Conservation (phyloP, 2,797 vertebrate species). For the Tiaroga cobitis region DNA sequence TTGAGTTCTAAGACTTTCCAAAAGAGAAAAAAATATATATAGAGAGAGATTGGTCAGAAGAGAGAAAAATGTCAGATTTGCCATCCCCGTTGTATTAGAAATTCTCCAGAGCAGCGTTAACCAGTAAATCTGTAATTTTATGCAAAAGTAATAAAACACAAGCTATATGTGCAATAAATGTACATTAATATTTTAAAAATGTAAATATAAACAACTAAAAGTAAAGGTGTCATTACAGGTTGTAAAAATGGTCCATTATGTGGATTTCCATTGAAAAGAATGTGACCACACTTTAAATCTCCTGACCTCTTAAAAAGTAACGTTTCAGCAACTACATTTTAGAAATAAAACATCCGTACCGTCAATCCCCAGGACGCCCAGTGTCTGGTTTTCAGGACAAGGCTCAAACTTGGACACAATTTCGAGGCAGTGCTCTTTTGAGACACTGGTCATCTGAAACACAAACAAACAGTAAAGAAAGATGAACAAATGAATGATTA, state of each 20-base stretch:
- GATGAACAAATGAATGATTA: not conserved
- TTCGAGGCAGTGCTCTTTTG: slow-evolving; percentile 88
- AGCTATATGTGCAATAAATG: not conserved
- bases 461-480: slow-evolving; percentile 21
- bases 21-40: not conserved
- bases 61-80: not conserved
- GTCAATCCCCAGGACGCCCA: slow-evolving; percentile 91
- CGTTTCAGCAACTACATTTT: not conserved
- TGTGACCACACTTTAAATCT: not conserved
- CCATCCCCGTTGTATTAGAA: not conserved
- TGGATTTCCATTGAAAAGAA: no score
- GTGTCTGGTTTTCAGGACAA: slow-evolving; percentile 88
- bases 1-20: not conserved
- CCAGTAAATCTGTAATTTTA: not conserved
- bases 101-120: not conserved
- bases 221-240: not conserved
- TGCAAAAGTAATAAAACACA: not conserved
- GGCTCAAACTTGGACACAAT: slow-evolving; percentile 95
- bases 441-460: slow-evolving; percentile 88
- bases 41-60: not conserved
- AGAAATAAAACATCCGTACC: slow-evolving; percentile 74
- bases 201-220: not conserved
- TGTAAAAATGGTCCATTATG: no score
- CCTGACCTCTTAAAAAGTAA: not conserved
- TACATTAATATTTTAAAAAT: no score